Evolutionary conservation across 2,888 invertebrate genomes (phyloP).

Genomic region (Phortica okadai): DNA sequence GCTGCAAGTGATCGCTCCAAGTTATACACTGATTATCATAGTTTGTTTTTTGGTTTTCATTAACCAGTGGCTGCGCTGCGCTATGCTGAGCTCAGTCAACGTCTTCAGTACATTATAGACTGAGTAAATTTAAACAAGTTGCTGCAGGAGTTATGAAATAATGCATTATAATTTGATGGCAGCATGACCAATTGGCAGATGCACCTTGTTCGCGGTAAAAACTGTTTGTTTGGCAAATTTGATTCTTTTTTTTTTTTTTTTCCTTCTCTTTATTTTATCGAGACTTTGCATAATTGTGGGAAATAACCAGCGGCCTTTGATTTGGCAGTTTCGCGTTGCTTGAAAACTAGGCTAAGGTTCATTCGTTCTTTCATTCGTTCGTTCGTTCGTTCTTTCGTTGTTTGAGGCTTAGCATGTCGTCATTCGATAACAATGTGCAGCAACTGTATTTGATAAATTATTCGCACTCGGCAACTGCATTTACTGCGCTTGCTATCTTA

Average conservation of each 20-base stretch:
- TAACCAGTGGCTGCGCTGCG: conserved; percentile 18
- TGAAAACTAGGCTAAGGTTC: conserved; percentile 67
- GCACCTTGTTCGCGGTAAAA: conserved; percentile 60
- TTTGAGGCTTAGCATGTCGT: conserved; percentile 55
- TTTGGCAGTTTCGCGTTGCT: conserved; percentile 20
- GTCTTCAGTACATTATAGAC: not conserved
- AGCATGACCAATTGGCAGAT: conserved; percentile 55
- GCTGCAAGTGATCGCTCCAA: conserved; percentile 69
- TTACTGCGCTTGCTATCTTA: not conserved
- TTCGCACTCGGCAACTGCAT: conserved; percentile 39
- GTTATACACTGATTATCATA: conserved; percentile 46
- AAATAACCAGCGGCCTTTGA: conserved; percentile 66
- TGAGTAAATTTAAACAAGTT: conserved; percentile 68
- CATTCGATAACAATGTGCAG: conserved; percentile 5
- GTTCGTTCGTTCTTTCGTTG: not conserved
- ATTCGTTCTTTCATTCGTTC: conserved; percentile 44
- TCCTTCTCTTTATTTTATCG: conserved; percentile 38
- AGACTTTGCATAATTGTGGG: conserved; percentile 65
- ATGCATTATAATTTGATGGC: conserved; percentile 66
- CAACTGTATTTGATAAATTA: conserved; percentile 54
- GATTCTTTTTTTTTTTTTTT: conserved; percentile 30
- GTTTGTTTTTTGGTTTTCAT: conserved; percentile 40
- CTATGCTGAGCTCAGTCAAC: not conserved
- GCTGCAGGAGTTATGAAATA: conserved; percentile 69
- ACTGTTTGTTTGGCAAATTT: conserved; percentile 59